phyloP scores from a whole-genome alignment of 2,888 invertebrate species.

The Cantharis rufa region DNA sequence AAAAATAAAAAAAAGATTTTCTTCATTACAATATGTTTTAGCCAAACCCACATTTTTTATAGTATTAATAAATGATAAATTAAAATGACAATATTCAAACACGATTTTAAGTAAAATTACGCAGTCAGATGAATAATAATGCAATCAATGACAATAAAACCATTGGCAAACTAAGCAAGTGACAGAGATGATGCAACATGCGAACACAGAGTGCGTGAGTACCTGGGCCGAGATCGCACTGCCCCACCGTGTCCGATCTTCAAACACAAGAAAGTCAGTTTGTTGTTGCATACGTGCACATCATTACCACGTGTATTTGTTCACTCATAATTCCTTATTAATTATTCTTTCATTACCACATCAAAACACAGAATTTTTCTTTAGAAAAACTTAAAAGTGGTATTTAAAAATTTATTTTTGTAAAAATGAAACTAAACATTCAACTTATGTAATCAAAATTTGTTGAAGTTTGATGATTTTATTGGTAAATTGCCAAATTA shows the following conservation, averaged over 20 bases:
- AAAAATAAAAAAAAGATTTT: not conserved
- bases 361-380: slow-evolving; percentile 10
- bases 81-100: slow-evolving; percentile 50
- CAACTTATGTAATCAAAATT: not conserved
- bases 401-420: not conserved
- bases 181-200: slow-evolving; percentile 57
- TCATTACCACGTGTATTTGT: slow-evolving; percentile 21
- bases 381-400: not conserved
- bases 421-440: not conserved
- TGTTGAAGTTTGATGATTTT: not conserved
- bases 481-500: not conserved
- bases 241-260: slow-evolving; percentile 46
- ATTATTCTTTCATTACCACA: not conserved
- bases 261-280: slow-evolving; percentile 46
- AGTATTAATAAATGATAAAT: not conserved
- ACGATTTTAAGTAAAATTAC: slow-evolving; percentile 30
- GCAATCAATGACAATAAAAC: slow-evolving; percentile 44
- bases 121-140: slow-evolving; percentile 37
- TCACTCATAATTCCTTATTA: slow-evolving; percentile 12
- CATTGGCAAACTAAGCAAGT: slow-evolving; percentile 56
- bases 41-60: not conserved
- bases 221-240: slow-evolving; percentile 50
- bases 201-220: slow-evolving; percentile 57
- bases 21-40: not conserved
- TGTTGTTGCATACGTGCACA: slow-evolving; percentile 27